Evolutionary conservation across 2,113 vertebrate species (phyloP), one percentile per base, ranked within the genome.

Genomic region (Apodemus sylvaticus): DNA sequence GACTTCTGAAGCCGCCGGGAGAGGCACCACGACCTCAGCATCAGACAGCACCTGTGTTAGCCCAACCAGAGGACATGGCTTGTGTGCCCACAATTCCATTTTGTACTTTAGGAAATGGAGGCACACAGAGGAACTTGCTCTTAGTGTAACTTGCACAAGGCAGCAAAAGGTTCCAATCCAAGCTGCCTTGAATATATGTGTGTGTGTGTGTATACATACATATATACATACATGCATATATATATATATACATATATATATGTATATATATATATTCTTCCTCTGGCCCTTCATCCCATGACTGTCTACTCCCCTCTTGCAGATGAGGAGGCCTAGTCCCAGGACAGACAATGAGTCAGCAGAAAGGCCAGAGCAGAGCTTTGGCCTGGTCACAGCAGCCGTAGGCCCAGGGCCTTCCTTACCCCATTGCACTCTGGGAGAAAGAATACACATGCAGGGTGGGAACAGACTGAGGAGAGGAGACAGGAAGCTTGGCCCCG

Each of bases 301-400:
- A 20, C 6, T 10, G 3, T n/a, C 91, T 62, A 5, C 74, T 36
- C 92, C 90, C 96, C 91, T 83, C 94, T 26, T 76, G 45, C 17
- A 74, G 78, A 51, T 16, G 10, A 14, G 68, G 5, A 0, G 45
- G 51, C 62, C 45, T 39, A 1, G 13, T 36, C 70, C 71, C 31
- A 90, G 89, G 97, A 89, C 95, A 70, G 0, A 1, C 85, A 6
- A 4, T 98, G 97, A 97, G 90, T 98, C 97, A 98, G 96, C 97
- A 97, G 48, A 10, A 5, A 22, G 78, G 29, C 3, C 13, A 0
- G 58, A 81, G 16, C 1, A 12, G 53, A 13, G 39, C 26, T 64
- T 1, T 62, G 90, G 91, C 83, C 92, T 91, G 51, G 76, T 81
- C 39, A 0, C 1, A 1, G 34, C 29, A 14, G 34, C 29, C 11